Percentiles rank a stretch among this genome's conserved stretches.
Conservation (phyloP, 1,140 invertebrate genomes). For the Hylaeus anthracinus region DNA sequence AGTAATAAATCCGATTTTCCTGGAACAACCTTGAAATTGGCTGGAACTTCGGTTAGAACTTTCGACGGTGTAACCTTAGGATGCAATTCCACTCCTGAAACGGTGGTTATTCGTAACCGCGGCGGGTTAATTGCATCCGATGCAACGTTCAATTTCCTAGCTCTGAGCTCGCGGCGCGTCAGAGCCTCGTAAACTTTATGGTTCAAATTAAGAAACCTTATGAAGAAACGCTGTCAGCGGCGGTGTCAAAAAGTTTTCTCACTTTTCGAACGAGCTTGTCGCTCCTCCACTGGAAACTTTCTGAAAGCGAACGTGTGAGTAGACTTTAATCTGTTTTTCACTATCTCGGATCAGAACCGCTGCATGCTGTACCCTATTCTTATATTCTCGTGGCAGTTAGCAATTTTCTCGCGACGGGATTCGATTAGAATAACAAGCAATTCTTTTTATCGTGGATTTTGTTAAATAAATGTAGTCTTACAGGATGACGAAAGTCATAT, state of each 20-base stretch:
- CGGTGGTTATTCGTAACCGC: constrained; percentile 50
- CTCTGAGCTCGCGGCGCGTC: neutral
- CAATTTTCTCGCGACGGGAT: neutral
- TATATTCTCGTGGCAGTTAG: neutral
- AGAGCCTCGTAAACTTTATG: constrained; percentile 48
- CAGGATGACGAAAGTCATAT: no score
- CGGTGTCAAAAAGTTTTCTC: constrained; percentile 18
- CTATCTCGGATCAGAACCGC: constrained; percentile 13
- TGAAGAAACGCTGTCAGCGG: constrained; percentile 42
- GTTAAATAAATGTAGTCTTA: no score
- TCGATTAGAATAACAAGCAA: no score
- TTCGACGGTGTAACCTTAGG: constrained; percentile 32
- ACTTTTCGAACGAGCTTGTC: constrained; percentile 11
- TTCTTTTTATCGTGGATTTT: no score
- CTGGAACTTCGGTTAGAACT: constrained; percentile 27
- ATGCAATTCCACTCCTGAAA: constrained; percentile 48
- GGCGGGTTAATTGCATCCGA: constrained; percentile 56
- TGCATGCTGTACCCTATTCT: neutral
- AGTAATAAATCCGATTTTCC: constrained; percentile 56
- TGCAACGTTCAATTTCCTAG: constrained; percentile 58
- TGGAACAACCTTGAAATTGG: constrained; percentile 54
- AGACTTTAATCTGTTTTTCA: constrained; percentile 36
- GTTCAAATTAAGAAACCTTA: constrained; percentile 58
- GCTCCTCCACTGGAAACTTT: constrained; percentile 21
- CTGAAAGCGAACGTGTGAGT: constrained; percentile 25